phyloP scores from a whole-genome alignment of 2,888 invertebrate species.

The Agonopterix arenella region DNA sequence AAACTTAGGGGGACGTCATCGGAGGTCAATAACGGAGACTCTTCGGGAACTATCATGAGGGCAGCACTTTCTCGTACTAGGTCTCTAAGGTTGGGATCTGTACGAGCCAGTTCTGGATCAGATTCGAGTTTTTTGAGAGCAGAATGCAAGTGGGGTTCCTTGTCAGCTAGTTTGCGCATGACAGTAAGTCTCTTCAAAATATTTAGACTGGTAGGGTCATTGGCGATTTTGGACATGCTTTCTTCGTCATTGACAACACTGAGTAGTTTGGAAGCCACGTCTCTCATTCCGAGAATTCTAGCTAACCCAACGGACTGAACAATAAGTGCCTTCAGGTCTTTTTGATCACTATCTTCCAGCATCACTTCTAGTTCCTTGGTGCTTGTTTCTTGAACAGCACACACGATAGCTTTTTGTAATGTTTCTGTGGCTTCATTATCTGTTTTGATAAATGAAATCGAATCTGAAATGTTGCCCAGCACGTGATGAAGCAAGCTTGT shows the following conservation, averaged over 20 bases:
- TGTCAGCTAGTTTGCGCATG: constrained; percentile 83
- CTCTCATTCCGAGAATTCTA: constrained; percentile 81
- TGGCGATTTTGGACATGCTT: constrained; percentile 72
- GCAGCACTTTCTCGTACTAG: constrained; percentile 85
- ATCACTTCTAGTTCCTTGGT: constrained; percentile 75
- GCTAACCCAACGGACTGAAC: constrained; percentile 83
- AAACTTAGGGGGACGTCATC: constrained; percentile 83
- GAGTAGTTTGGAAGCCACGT: constrained; percentile 76
- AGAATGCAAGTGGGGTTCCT: constrained; percentile 78
- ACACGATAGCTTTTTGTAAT: constrained; percentile 81
- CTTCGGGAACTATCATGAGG: constrained; percentile 81
- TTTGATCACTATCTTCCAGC: constrained; percentile 64
- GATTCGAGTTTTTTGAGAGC: constrained; percentile 80
- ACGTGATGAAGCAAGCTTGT: constrained; percentile 78
- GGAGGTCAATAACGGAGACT: constrained; percentile 78
- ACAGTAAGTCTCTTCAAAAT: constrained; percentile 83
- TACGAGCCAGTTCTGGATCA: constrained; percentile 81
- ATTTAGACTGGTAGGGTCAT: constrained; percentile 78
- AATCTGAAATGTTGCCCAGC: constrained; percentile 77
- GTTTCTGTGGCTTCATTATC: constrained; percentile 81
- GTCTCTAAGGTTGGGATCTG: constrained; percentile 82
- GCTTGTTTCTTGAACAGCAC: constrained; percentile 79
- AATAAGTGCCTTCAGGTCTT: constrained; percentile 64
- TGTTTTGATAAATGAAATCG: constrained; percentile 76
- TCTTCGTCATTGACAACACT: constrained; percentile 73